A percentile compares a stretch with the other conserved stretches of the same genome.
Evolutionary conservation across 2,888 invertebrate species (phyloP).

Genomic region (Noctua fimbriata): DNA sequence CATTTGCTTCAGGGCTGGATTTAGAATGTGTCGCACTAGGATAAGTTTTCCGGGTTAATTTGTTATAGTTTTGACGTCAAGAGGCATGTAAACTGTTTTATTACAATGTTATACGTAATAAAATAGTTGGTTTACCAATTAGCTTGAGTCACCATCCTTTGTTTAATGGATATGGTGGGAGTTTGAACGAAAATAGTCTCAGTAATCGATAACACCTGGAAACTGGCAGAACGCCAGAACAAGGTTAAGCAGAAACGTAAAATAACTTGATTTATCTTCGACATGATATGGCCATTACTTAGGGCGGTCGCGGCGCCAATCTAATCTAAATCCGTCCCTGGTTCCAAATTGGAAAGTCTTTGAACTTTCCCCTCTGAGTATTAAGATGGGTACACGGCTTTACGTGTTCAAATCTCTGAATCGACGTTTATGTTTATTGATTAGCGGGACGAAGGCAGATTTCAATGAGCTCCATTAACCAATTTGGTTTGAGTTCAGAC

Average conservation of each 20-base stretch:
- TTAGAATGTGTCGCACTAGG: slow-evolving; percentile 27
- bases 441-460: slow-evolving; percentile 82
- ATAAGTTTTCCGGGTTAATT: slow-evolving; percentile 15
- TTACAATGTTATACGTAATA: not conserved
- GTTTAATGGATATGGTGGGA: not conserved
- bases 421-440: slow-evolving; percentile 89
- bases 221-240: slow-evolving; percentile 44
- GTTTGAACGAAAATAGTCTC: slow-evolving; percentile 20
- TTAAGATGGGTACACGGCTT: slow-evolving; percentile 79
- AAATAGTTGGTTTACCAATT: slow-evolving; percentile 4
- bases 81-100: not conserved
- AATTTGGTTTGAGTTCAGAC: slow-evolving; percentile 84
- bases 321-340: slow-evolving; percentile 72
- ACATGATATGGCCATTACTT: slow-evolving; percentile 58
- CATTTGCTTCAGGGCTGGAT: slow-evolving; percentile 67
- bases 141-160: not conserved
- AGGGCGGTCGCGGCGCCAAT: slow-evolving; percentile 40
- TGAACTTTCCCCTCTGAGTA: slow-evolving; percentile 84
- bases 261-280: slow-evolving; percentile 61
- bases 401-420: slow-evolving; percentile 82
- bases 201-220: slow-evolving; percentile 38
- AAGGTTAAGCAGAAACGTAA: slow-evolving; percentile 27
- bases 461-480: slow-evolving; percentile 88
- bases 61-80: slow-evolving; percentile 17
- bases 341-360: slow-evolving; percentile 82